phyloP scores from a whole-genome alignment of 2,888 invertebrate species.

The Malthinus seriepunctatus region DNA sequence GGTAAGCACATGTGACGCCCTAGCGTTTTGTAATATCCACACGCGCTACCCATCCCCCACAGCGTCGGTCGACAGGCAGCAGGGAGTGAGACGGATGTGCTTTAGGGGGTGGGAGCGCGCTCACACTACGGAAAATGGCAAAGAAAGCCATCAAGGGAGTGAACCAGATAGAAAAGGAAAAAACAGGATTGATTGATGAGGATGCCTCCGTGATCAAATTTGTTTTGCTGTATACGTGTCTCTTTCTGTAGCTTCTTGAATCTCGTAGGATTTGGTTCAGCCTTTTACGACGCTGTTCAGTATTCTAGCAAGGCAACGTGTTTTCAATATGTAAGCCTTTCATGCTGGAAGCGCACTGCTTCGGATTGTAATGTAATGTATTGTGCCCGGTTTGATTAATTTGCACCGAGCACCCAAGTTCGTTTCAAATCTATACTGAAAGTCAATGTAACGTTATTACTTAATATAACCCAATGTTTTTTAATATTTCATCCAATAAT shows the following conservation, averaged over 20 bases:
- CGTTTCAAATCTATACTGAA: conserved; percentile 21
- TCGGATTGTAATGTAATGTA: conserved; percentile 40
- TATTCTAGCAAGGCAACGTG: conserved; percentile 39
- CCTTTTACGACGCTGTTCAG: conserved; percentile 41
- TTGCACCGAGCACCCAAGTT: conserved; percentile 24
- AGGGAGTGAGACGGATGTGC: conserved; percentile 34
- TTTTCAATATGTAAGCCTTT: conserved; percentile 46
- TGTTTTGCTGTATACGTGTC: conserved; percentile 54
- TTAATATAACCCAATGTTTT: conserved; percentile 8
- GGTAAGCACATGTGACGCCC: conserved; percentile 45
- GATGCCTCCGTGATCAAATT: conserved; percentile 56
- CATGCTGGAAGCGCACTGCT: conserved; percentile 33
- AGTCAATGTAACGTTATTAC: conserved; percentile 21
- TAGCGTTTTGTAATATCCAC: conserved; percentile 39
- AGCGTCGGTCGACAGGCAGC: conserved; percentile 33
- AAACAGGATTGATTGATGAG: conserved; percentile 55
- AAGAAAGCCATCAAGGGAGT: conserved; percentile 53
- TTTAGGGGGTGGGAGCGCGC: conserved; percentile 37
- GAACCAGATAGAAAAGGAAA: conserved; percentile 49
- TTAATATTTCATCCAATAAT: neutral
- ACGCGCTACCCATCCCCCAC: conserved; percentile 34
- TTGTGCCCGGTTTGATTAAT: conserved; percentile 43
- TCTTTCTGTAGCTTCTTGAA: conserved; percentile 43
- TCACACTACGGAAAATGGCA: conserved; percentile 50
- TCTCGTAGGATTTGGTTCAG: conserved; percentile 40